Base-by-base conservation (phyloP, 2,888 invertebrate genomes). In the Plagodis dolabraria region DNA sequence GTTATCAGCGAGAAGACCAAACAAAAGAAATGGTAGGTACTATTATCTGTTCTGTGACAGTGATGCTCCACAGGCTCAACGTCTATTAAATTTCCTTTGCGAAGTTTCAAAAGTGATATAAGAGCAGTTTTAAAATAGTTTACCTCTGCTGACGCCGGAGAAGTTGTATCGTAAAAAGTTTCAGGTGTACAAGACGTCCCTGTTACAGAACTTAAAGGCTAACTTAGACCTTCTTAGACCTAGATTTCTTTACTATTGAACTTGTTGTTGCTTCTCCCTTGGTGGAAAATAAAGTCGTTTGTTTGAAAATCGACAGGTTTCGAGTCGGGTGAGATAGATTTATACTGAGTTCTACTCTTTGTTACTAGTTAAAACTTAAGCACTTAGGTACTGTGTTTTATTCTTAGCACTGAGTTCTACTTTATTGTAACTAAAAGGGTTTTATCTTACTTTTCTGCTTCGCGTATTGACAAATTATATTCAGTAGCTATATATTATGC, bases 51-150 rank as follows among this genome's bases (percentile, higher is more conserved):
- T 22, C 22, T 22, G 2, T 22, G 22, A 4, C 22, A 22, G 22
- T 22, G 22, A 22, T 22, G 22, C 22, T 22, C 22, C 4, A 4
- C 22, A 36, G 42, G 51, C 38, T 42, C 38, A 54, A 35, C 54
- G 47, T 70, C 64, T 72, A 72, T 72, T 69, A 68, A 52, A 68
- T 43, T 52, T 63, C 67, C 68, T 68, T 64, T 68, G 66, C 69
- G 71, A 83, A 86, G 74, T 81, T 83, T 82, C 83, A 79, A 81
- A 81, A 76, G 80, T 76, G 75, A 77, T 80, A 83, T 85, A 83
- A 84, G 84, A 86, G 78, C 82, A 70, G 79, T 80, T 86, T 81
- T 77, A 83, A 85, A 87, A 85, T 83, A 83, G 85, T 83, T 63
- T 81, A 60, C 65, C 64, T 54, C 64, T 46, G 55, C 65, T 72